phyloP scores from a whole-genome alignment of 2,113 vertebrate genomes.

The Neomonachus schauinslandi region DNA sequence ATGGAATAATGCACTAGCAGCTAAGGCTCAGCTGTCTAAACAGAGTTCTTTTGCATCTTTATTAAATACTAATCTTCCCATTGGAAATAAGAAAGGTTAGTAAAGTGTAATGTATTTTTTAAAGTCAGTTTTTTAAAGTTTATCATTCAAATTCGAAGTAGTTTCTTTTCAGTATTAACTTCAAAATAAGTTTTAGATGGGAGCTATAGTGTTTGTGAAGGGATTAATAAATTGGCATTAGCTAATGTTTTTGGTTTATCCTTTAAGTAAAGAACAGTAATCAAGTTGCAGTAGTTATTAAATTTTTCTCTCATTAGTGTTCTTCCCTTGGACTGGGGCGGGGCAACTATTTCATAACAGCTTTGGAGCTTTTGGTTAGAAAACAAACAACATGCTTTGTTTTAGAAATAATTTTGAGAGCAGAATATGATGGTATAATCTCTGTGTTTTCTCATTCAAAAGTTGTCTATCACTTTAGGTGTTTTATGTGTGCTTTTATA shows the following conservation, averaged over 20 bases:
- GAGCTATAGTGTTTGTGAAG: neutral
- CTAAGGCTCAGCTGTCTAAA: conserved; percentile 98
- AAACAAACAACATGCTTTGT: conserved; percentile 43
- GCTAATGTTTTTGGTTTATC: neutral
- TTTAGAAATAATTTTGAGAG: conserved; percentile 41
- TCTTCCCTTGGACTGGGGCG: neutral
- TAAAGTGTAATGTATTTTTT: conserved; percentile 42
- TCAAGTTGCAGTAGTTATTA: conserved; percentile 36
- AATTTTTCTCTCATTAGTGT: neutral
- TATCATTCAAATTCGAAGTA: neutral
- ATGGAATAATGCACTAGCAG: conserved; percentile 99
- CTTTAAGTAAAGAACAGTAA: conserved; percentile 54
- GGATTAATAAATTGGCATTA: conserved; percentile 18
- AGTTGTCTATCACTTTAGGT: conserved; percentile 23
- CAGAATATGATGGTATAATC: neutral
- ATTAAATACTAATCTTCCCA: conserved; percentile 97
- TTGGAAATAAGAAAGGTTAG: conserved; percentile 99
- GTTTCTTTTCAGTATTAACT: conserved; percentile 14
- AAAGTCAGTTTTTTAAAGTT: conserved; percentile 32
- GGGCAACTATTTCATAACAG: neutral
- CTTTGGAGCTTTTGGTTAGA: neutral
- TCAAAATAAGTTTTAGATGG: conserved; percentile 54
- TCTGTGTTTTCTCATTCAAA: neutral
- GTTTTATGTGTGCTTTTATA: conserved; percentile 31
- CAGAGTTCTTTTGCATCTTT: conserved; percentile 99